phyloP scores from a whole-genome alignment of 2,888 invertebrate genomes.

The Calameuta filiformis region DNA sequence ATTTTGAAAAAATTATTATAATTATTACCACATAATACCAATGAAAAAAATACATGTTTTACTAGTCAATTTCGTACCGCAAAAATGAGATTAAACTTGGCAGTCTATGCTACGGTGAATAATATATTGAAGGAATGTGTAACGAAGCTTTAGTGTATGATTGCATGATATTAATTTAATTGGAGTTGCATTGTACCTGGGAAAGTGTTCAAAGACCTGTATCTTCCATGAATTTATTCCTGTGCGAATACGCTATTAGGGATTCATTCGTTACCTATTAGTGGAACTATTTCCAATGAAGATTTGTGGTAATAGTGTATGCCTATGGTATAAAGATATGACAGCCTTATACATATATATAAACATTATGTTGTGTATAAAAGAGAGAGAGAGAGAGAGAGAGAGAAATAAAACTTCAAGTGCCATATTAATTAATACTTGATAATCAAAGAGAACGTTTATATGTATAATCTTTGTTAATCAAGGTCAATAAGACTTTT shows the following conservation, averaged over 20 bases:
- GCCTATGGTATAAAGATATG: background rate
- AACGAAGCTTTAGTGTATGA: background rate
- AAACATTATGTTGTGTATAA: background rate
- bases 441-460: background rate
- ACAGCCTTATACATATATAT: background rate
- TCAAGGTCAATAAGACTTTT: background rate
- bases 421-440: background rate
- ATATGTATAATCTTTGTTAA: background rate
- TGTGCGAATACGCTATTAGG: background rate
- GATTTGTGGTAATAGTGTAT: background rate
- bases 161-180: background rate
- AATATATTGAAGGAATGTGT: background rate
- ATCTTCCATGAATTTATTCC: background rate
- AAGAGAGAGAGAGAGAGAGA: background rate
- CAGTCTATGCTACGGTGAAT: background rate
- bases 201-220: background rate
- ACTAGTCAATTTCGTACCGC: background rate
- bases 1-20: background rate
- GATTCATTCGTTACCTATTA: background rate
- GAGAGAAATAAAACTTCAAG: background rate
- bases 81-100: background rate
- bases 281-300: background rate
- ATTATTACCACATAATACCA: background rate
- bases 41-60: background rate
- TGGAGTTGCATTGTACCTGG: too few relatives aligned